phyloP scores from a whole-genome alignment of 2,113 vertebrate genomes.

The Geothlypis trichas region DNA sequence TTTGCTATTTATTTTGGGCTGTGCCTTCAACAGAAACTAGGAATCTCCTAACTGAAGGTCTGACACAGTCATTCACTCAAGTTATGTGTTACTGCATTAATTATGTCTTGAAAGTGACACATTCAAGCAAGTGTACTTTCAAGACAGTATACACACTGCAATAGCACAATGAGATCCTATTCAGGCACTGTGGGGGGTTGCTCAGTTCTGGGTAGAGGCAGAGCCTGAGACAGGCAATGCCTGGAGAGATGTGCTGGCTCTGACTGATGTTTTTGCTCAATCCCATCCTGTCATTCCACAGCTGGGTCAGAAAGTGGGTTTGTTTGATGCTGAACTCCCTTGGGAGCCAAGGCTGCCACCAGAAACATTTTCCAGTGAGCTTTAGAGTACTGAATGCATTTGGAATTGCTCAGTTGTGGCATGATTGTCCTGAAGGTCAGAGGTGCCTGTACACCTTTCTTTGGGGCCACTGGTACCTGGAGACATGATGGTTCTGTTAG shows the following conservation, averaged over 20 bases:
- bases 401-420: not conserved
- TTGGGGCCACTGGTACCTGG: not conserved
- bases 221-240: not conserved
- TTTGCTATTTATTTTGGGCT: not conserved
- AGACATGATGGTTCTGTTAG: rapidly evolving
- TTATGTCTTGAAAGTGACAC: not conserved
- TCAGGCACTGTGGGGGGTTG: not conserved
- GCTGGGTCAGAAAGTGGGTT: not conserved
- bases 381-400: not conserved
- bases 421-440: not conserved
- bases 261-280: not conserved
- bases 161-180: not conserved
- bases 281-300: not conserved
- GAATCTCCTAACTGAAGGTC: not conserved
- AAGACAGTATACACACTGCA: not conserved
- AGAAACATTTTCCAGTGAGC: not conserved
- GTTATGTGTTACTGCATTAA: not conserved
- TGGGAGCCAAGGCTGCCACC: not conserved
- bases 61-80: not conserved
- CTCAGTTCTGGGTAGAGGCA: not conserved
- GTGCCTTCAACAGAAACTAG: not conserved
- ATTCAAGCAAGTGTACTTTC: not conserved
- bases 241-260: not conserved
- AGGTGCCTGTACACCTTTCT: not conserved
- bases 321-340: not conserved